phyloP scores from a whole-genome alignment of 2,888 invertebrate genomes.

The Formica aserva region DNA sequence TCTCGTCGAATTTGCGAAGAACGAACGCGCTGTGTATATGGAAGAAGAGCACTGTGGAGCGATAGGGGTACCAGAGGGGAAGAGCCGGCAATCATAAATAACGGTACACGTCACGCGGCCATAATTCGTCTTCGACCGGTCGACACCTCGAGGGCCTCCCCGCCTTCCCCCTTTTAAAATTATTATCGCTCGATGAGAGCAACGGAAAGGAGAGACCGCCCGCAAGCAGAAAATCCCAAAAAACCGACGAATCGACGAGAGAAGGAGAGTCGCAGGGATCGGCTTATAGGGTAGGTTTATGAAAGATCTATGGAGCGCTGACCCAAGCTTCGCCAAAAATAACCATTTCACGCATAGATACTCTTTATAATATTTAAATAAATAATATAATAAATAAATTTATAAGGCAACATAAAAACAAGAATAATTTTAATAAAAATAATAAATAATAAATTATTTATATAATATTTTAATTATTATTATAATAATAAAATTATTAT shows the following conservation, averaged over 20 bases:
- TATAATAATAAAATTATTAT: background rate
- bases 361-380: background rate
- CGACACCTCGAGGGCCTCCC: conserved; percentile 73
- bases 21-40: conserved; percentile 25
- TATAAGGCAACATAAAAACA: background rate
- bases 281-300: background rate
- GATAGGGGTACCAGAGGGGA: conserved; percentile 40
- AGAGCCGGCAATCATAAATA: conserved; percentile 74
- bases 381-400: background rate
- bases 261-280: background rate
- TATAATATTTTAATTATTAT: background rate
- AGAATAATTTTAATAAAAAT: background rate
- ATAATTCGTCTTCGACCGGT: conserved; percentile 79
- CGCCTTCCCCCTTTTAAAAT: conserved; percentile 70
- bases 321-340: background rate
- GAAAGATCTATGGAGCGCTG: background rate
- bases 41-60: conserved; percentile 33
- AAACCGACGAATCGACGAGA: conserved; percentile 49
- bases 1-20: conserved; percentile 40
- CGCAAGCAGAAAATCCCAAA: conserved; percentile 38
- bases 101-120: conserved; percentile 76
- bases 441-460: background rate
- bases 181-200: conserved; percentile 67
- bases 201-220: conserved; percentile 49
- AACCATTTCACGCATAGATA: background rate